phyloP scores from a whole-genome alignment of 2,888 invertebrate genomes.

The Leptarthrus brevirostris region DNA sequence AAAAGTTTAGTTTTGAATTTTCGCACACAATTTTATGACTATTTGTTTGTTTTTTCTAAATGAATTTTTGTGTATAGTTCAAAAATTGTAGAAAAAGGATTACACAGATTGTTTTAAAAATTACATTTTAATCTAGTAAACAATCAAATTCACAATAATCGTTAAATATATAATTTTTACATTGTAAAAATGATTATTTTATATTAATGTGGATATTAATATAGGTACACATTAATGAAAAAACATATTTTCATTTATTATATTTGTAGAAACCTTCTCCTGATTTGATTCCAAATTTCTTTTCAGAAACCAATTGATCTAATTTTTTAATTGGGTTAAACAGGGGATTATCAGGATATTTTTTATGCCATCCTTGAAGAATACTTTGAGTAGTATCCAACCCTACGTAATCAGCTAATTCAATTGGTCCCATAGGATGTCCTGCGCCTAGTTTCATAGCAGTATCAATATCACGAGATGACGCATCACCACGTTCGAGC shows the following conservation, averaged over 20 bases:
- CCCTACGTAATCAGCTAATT: conserved; percentile 85
- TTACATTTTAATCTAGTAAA: too few relatives aligned
- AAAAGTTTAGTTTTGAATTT: too few relatives aligned
- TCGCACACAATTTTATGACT: too few relatives aligned
- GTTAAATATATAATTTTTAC: too few relatives aligned
- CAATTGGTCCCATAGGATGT: conserved; percentile 91
- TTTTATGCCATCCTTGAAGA: conserved; percentile 82
- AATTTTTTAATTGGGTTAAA: conserved; percentile 74
- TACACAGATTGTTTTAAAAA: too few relatives aligned
- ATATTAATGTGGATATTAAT: too few relatives aligned
- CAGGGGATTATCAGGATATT: conserved; percentile 76
- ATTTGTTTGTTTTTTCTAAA: too few relatives aligned
- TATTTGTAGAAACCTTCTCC: conserved; percentile 90
- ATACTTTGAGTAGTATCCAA: conserved; percentile 83
- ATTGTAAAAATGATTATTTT: too few relatives aligned
- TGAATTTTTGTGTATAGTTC: too few relatives aligned
- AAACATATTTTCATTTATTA: conserved; percentile 62
- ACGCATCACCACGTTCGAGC: conserved; percentile 79
- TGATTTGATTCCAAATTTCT: conserved; percentile 82
- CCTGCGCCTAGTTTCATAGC: conserved; percentile 93
- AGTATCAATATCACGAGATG: conserved; percentile 82
- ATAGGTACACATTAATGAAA: neutral
- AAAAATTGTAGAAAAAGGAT: too few relatives aligned
- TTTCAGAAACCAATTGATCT: conserved; percentile 78
- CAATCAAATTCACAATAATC: too few relatives aligned